Percentiles rank a stretch among this genome's conserved stretches.
These are phyloP conservation scores for Drosophila albomicans DNA, from an alignment of 1,140 invertebrate genomes.

Conservation along the genomic window DNA sequence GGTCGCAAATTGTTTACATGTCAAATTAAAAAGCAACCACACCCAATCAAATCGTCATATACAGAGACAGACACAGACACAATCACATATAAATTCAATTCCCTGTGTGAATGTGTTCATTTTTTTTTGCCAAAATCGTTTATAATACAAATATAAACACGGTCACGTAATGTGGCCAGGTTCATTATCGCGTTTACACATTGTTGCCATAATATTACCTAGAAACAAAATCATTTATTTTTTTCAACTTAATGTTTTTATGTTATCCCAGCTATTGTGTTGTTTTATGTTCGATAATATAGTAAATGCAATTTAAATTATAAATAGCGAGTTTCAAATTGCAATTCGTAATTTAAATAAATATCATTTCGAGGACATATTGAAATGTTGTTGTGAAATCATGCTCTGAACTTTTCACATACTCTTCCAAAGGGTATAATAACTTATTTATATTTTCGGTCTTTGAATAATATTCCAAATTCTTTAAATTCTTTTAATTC, in stretches of 20 bases:
- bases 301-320: constrained; percentile 47
- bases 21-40: constrained; percentile 64
- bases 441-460: not conserved
- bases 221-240: constrained; percentile 31
- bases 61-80: constrained; percentile 46
- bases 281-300: constrained; percentile 27
- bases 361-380: constrained; percentile 20
- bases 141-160: constrained; percentile 50
- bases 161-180: constrained; percentile 58
- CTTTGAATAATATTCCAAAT: not conserved
- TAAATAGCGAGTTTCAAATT: constrained; percentile 41
- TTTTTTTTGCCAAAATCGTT: constrained; percentile 48
- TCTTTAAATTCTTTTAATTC: no score
- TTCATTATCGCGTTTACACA: constrained; percentile 73
- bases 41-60: constrained; percentile 3
- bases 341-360: constrained; percentile 33
- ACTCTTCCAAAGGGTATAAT: not conserved
- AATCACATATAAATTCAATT: constrained; percentile 7
- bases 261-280: constrained; percentile 7
- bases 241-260: constrained; percentile 1
- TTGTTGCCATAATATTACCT: constrained; percentile 52
- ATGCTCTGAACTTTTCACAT: not conserved
- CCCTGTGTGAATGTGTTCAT: not conserved
- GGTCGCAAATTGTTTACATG: constrained; percentile 68
- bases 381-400: constrained; percentile 2